These are phyloP conservation scores for Catamblyrhynchus diadema DNA, from an alignment of 2,797 vertebrate species.

Conservation along the genomic window DNA sequence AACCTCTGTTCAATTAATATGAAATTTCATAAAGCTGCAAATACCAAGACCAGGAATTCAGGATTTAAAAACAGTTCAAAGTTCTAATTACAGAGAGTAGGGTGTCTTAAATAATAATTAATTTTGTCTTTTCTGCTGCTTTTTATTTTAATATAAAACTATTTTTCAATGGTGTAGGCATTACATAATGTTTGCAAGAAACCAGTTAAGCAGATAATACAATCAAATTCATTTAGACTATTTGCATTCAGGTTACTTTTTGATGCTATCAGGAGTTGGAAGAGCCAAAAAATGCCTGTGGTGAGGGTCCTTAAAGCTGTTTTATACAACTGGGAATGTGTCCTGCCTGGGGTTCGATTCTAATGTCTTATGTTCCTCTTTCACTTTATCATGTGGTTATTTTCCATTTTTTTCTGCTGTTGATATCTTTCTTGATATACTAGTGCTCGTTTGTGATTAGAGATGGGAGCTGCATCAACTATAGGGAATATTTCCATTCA, in stretches of 20 bases:
- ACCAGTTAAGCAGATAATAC: not conserved
- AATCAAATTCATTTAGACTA: not conserved
- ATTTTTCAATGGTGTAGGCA: not conserved
- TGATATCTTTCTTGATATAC: not conserved
- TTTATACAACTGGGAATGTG: fast-evolving
- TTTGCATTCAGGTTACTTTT: not conserved
- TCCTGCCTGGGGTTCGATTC: not conserved
- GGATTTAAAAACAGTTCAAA: not conserved
- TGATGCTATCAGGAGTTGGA: not conserved
- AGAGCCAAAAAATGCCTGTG: not conserved
- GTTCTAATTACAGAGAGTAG: not conserved
- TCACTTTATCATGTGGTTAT: not conserved
- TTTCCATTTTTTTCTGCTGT: not conserved
- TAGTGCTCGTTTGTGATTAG: not conserved
- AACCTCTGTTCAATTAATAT: not conserved
- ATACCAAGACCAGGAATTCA: not conserved
- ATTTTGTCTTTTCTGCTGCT: not conserved
- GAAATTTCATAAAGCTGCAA: not conserved
- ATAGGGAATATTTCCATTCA: not conserved
- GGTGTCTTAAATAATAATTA: not conserved
- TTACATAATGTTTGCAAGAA: not conserved
- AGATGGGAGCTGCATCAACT: not conserved
- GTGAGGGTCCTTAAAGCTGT: not conserved
- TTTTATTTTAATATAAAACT: not conserved
- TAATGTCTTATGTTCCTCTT: not conserved